Evolutionary conservation across 1,140 invertebrate genomes (phyloP).

Genomic region (Drosophila tristis): DNA sequence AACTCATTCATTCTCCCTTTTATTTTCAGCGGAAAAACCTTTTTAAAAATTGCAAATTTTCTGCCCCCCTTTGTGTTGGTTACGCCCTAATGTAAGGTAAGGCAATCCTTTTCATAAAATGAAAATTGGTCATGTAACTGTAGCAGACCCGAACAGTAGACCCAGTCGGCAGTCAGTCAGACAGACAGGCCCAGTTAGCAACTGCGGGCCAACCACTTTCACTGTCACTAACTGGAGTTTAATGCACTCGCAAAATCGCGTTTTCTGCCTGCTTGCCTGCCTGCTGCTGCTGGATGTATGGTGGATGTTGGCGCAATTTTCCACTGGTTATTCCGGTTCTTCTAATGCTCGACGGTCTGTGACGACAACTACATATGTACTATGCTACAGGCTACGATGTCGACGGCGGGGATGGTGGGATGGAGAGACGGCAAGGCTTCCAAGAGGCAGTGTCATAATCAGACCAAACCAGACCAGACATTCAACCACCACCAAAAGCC

Average conservation of each 20-base stretch:
- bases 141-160: too few relatives aligned
- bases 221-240: conserved; percentile 76
- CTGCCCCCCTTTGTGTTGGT: conserved; percentile 3
- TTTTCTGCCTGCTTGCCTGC: conserved; percentile 38
- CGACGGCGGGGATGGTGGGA: neutral
- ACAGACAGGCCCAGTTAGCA: conserved; percentile 40
- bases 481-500: conserved; percentile 1
- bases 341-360: conserved; percentile 60
- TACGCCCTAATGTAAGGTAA: conserved; percentile 32
- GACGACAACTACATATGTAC: conserved; percentile 14
- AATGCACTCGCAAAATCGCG: conserved; percentile 67
- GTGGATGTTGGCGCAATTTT: conserved; percentile 46
- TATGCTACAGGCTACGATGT: neutral
- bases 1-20: too few relatives aligned
- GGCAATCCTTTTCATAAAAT: conserved; percentile 57
- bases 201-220: conserved; percentile 70
- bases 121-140: conserved; percentile 52
- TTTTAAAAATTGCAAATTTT: neutral
- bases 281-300: neutral
- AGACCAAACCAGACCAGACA: conserved; percentile 39
- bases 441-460: conserved; percentile 78
- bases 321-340: conserved; percentile 81
- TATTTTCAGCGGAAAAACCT: too few relatives aligned
- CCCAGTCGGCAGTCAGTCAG: conserved; percentile 12
- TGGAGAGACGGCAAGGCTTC: conserved; percentile 12